Evolutionary conservation across 2,888 invertebrate species (phyloP), one percentile per base, ranked within the genome.

Genomic region (Helleia helle): DNA sequence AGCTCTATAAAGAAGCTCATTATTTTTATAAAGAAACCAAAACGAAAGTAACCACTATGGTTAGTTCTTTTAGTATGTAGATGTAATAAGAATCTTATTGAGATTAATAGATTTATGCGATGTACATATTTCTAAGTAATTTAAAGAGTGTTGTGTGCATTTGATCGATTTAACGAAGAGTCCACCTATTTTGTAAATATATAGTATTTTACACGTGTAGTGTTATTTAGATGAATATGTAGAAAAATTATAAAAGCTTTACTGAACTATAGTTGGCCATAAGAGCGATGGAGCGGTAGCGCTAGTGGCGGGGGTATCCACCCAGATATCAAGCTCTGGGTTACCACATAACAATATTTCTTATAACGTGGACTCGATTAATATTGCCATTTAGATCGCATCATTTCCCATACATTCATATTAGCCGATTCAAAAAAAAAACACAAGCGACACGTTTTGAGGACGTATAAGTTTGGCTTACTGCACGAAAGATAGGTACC

Each of bases 171-270:
- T 71, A 73, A 77, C 79, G 81, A 84, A 84, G 71, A 79, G 74
- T 80, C 83, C 83, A 84, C 83, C 83, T 83, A 80, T 79, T 79
- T 77, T 83, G 81, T 83, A 83, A 77, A 79, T 83, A 77, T 64
- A 69, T 73, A 75, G 73, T 71, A 69, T 81, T 81, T 77, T 80
- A 81, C 80, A 79, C 73, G 65, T 62, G 58, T 69, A 69, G 59
- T 60, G 56, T 58, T 65, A 61, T 58, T 59, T 64, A 65, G 59
- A 55, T 55, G 55, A 50, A 55, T 50, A 54, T 34, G 52, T 66
- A 62, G 65, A 58, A 56, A 62, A 61, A 56, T 69, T 63, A 62
- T 59, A 57, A 68, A 76, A 77, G 81, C 80, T 81, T 83, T 80
- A 79, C 71, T 71, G 69, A 68, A 70, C 31, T 46, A 42, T 72